These are phyloP conservation scores for Phaetusa simplex DNA, from an alignment of 2,113 vertebrate genomes.

Conservation along the genomic window DNA sequence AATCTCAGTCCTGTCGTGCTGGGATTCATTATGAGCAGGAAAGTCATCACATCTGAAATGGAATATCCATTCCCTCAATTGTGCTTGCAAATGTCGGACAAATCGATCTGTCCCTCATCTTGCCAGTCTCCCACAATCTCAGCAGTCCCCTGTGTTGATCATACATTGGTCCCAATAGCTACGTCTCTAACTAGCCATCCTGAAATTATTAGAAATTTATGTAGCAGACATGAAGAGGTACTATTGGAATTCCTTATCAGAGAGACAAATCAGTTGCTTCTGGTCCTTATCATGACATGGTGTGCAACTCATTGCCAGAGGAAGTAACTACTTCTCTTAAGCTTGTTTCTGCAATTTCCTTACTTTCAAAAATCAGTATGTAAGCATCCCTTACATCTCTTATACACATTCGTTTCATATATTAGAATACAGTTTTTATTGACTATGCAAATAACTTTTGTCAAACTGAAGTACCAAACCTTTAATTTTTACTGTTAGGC, in stretches of 20 bases:
- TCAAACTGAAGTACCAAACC: not conserved
- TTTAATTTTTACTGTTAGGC: not conserved
- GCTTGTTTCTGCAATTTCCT: not conserved
- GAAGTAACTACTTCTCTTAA: not conserved
- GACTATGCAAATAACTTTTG: not conserved
- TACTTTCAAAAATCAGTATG: not conserved
- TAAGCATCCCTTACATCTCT: not conserved
- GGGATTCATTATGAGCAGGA: not conserved
- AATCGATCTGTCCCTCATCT: not conserved
- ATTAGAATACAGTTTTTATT: not conserved
- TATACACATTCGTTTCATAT: not conserved
- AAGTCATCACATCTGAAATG: not conserved
- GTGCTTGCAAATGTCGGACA: not conserved
- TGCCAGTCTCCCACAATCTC: not conserved
- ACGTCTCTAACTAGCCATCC: not conserved
- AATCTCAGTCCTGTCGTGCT: not conserved
- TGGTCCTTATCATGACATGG: not conserved
- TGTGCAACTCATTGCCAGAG: not conserved
- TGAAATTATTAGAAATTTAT: not conserved
- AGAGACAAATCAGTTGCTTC: not conserved
- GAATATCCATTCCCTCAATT: not conserved
- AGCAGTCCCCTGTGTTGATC: not conserved
- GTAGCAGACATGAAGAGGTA: not conserved
- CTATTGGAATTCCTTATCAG: not conserved
- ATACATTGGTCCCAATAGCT: not conserved